Base-by-base conservation (phyloP, 2,113 vertebrate species). In the Turdus rufiventris region DNA sequence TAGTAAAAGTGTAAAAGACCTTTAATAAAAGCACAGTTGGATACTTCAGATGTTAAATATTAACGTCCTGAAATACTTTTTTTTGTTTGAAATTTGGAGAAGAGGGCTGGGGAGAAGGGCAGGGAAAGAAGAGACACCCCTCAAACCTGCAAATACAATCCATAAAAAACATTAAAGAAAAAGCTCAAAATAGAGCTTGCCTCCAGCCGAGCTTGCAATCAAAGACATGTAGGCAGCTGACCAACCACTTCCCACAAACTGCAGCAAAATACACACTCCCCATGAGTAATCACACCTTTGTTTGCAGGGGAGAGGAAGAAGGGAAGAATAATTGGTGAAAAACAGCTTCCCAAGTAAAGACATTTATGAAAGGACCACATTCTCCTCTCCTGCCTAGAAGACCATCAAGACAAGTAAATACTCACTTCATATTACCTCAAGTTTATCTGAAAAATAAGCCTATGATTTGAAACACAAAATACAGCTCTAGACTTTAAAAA, bases 281-380 rank as follows among this genome's bases (percentile, higher is more conserved):
- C 95, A 84, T 91, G 91, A 96, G 96, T 94, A 97, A 97, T 96
- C 96, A 95, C 95, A 97, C 94, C 96, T 97, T 89, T 95, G 86
- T 96, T 97, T 95, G 93, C 88, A 93, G 89, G 76, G 75, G 79
- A 95, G 93, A 96, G 67, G 85, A 96, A 96, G 91, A 95, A 88
- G 84, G 86, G 87, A 91, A 92, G 74, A 94, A 74, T 94, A 96
- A 96, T 83, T 91, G 94, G 88, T 80, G 94, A 94, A 91, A 96
- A 95, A 68, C 82, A 94, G 81, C 94, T 91, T 89, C 89, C 73
- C 78, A 48, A 84, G 95, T 91, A 84, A 93, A 97, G 95, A 96
- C 75, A 96, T 97, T 75, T 88, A 85, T 68, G 87, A 96, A 96
- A 92, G 93, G 71, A 88, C 45, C 61, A 88, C 58, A 58, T 90